Evolutionary conservation across 2,888 invertebrate species (phyloP), one percentile per base, ranked within the genome.

Genomic region (Dynastes hyllus): DNA sequence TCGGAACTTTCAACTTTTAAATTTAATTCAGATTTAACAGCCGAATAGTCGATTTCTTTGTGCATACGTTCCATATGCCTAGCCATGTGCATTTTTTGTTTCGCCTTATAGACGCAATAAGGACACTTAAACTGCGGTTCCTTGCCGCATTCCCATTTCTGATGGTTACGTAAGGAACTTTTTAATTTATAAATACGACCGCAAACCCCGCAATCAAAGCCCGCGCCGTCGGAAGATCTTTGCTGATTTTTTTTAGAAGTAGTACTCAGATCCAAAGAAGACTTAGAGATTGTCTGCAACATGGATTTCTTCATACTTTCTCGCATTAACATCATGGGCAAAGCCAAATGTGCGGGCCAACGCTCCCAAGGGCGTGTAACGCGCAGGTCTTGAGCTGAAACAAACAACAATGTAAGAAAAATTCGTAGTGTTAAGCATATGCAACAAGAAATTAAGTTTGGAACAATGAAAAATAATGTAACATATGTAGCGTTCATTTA

Each of bases 121-220:
- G 94, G 94, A 88, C 96, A 96, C 87, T 94, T 93, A 88, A 95
- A 95, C 89, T 95, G 95, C 27, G 95, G 95, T 89, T 95, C 95
- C 88, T 95, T 95, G 86, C 95, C 95, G 89, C 95, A 95, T 89
- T 95, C 95, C 95, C 95, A 95, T 89, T 95, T 95, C 91, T 95
- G 94, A 87, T 95, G 95, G 88, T 95, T 95, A 81, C 95, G 92
- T 85, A 95, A 90, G 80, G 96, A 96, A 84, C 95, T 95, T 90
- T 96, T 96, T 84, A 96, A 92, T 89, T 96, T 96, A 90, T 96
- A 96, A 82, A 95, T 93, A 83, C 96, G 92, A 81, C 95, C 95
- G 89, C 96, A 96, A 86, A 95, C 95, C 77, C 94, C 93, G 89
- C 95, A 95, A 79, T 93, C 92, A 91, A 95, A 95, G 86, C 92